Base-by-base conservation (phyloP, 2,113 vertebrate genomes). In the Baryphthengus martii region DNA sequence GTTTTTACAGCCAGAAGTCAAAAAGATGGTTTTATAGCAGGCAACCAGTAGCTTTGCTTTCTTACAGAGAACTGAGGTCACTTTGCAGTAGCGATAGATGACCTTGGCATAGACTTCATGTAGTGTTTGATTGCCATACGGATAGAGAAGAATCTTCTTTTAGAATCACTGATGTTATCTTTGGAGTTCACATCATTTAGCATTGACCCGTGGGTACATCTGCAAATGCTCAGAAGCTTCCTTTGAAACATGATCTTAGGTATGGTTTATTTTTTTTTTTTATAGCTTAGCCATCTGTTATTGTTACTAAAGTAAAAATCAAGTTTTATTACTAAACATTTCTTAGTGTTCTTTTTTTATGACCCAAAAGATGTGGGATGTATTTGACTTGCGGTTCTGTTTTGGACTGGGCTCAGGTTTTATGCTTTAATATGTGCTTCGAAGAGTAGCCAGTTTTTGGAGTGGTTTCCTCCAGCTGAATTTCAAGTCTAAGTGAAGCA, bases 241-340 rank as follows among this genome's bases (percentile, higher is more conserved):
- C 61, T 91, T 75, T 91, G 88, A 90, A 91, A 85, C 13, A 3
- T 79, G 62, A 83, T 83, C 78, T 49, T 58, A 35, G n/a, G 44
- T 66, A 23, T 40, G 19, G 68, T 68, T 91, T 78, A 23, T 49
- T 88, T 68, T 87, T 88, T 53, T 49, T 88, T 68, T 87, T 88
- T 53, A 62, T 61, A 61, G 58, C 33, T 73, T 76, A 66, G 50
- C 61, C 84, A 88, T 85, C 65, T 85, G 74, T 89, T 91, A 50
- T 20, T 72, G 45, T 93, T 93, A 80, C 31, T 88, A 23, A 79
- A 63, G 31, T 85, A 94, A 97, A 91, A 95, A 55, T 50, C 35
- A 68, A 40, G 47, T 88, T 89, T 85, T 82, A 88, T 68, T 91
- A 9, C 61, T 89, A 67, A 89, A 59, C 6, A 6, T 78, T 87